phyloP scores from a whole-genome alignment of 2,113 vertebrate species.

The Mystacornis crossleyi region DNA sequence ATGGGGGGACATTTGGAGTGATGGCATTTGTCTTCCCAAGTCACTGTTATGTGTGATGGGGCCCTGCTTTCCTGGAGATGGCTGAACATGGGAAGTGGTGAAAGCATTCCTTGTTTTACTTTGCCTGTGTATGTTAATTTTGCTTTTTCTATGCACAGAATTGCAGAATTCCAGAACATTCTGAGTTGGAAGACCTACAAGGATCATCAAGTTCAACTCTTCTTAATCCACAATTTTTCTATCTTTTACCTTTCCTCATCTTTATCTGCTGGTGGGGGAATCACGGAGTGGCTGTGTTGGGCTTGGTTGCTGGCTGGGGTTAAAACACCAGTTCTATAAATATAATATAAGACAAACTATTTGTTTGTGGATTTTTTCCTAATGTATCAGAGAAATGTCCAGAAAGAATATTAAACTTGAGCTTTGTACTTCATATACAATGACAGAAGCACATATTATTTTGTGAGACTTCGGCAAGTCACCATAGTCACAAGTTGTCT shows the following conservation, averaged over 20 bases:
- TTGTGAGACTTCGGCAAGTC: neutral
- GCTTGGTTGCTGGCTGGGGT: too few relatives aligned
- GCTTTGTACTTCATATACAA: neutral
- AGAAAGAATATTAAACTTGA: neutral
- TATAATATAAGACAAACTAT: neutral
- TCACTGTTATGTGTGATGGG: too few relatives aligned
- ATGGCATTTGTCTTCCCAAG: neutral
- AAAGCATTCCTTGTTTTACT: neutral
- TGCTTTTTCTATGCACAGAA: neutral
- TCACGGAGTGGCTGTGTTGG: neutral
- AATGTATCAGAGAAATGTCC: neutral
- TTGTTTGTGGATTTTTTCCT: neutral
- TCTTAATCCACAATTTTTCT: neutral
- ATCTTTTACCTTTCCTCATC: neutral
- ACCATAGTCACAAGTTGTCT: neutral
- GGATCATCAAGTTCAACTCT: neutral
- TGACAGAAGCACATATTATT: rapidly evolving
- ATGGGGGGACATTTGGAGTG: neutral
- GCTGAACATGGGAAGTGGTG: neutral
- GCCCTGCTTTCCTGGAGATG: too few relatives aligned
- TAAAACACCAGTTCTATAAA: neutral
- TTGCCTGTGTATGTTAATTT: neutral
- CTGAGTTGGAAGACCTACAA: neutral
- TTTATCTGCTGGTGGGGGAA: neutral
- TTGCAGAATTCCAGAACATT: neutral